Conservation (phyloP, 2,888 invertebrate species). For the Cheilosia pagana region DNA sequence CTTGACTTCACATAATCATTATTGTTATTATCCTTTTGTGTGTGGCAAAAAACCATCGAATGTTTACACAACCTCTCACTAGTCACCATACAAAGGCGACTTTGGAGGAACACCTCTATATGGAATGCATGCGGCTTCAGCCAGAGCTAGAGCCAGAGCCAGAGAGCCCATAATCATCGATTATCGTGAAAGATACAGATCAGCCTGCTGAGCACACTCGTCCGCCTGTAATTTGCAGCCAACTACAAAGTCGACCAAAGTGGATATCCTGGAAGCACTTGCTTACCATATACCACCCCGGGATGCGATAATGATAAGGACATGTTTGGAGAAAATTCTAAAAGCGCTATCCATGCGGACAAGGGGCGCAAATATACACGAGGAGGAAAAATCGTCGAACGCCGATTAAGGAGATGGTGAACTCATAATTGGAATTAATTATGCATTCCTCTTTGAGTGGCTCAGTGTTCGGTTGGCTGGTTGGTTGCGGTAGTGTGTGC, state of each 20-base stretch:
- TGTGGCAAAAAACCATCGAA: slow-evolving; percentile 48
- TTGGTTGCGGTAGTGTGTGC: slow-evolving; percentile 14
- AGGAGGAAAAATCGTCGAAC: slow-evolving; percentile 70
- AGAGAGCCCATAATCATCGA: slow-evolving; percentile 71
- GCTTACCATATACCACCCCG: slow-evolving; percentile 27
- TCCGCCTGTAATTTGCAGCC: slow-evolving; percentile 65
- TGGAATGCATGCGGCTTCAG: background rate
- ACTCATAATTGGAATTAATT: slow-evolving; percentile 84
- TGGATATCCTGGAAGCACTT: slow-evolving; percentile 53
- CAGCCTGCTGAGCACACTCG: slow-evolving; percentile 34
- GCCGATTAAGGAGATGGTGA: slow-evolving; percentile 82
- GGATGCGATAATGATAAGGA: slow-evolving; percentile 73
- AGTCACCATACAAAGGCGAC: slow-evolving; percentile 46
- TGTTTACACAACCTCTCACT: slow-evolving; percentile 57
- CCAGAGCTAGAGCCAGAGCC: slow-evolving; percentile 26
- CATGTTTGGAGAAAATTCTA: slow-evolving; percentile 56
- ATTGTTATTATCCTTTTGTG: slow-evolving; percentile 71
- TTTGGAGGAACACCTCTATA: slow-evolving; percentile 34
- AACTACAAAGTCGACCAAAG: slow-evolving; percentile 68
- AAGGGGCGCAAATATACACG: background rate
- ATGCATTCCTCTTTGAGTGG: slow-evolving; percentile 81
- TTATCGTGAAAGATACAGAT: slow-evolving; percentile 71
- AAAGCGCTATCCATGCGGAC: slow-evolving; percentile 15
- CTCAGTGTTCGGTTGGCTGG: slow-evolving; percentile 23
- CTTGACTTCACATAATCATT: slow-evolving; percentile 70